Base-by-base conservation (phyloP, 1,140 invertebrate genomes). In the Steinernema feltiae region DNA sequence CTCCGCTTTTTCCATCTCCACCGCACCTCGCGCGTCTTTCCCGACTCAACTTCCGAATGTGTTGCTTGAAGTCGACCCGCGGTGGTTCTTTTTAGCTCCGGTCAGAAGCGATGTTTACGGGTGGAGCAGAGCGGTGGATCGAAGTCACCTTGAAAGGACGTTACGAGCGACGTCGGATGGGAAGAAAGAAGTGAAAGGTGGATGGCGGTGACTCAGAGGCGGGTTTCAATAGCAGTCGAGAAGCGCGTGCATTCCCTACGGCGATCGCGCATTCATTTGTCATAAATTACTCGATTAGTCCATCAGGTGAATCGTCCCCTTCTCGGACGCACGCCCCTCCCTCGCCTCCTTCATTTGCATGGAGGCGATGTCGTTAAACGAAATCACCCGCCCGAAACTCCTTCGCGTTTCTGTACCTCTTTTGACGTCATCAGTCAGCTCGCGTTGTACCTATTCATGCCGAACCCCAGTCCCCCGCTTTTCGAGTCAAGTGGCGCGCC, bases 161-260 rank as follows among this genome's bases (percentile, higher is more conserved):
- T 41, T 18, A 41, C 7, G 7, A 7, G 7, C 7, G 35, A 41
- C 35, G 35, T 41, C 35, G n/a, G n/a, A n/a, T n/a, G n/a, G n/a
- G n/a, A n/a, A n/a, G n/a, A n/a, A n/a, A n/a, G n/a, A n/a, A n/a
- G n/a, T n/a, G n/a, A n/a, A n/a, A n/a, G n/a, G n/a, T n/a, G n/a
- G n/a, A 41, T 41, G 12, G 12, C 53, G 53, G 24, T 63, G 53
- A 63, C 53, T 63, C 53, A 63, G 3, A 27, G 12, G 12, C 12
- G 53, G 53, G 53, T 63, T 63, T 63, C 53, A 63, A 63, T 63
- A 63, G 53, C 53, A 7, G 24, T 63, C 53, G 12, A 17, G 53
- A 63, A 27, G 12, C 53, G 53, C 53, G 41, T 21, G 24, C 53
- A 63, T 63, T 63, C 53, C 53, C 24, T 27, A 3, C 15, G 53